A percentile compares a stretch with the other conserved stretches of the same genome.
phyloP scores from a whole-genome alignment of 2,888 invertebrate species.

The Pogonocherus hispidulus region DNA sequence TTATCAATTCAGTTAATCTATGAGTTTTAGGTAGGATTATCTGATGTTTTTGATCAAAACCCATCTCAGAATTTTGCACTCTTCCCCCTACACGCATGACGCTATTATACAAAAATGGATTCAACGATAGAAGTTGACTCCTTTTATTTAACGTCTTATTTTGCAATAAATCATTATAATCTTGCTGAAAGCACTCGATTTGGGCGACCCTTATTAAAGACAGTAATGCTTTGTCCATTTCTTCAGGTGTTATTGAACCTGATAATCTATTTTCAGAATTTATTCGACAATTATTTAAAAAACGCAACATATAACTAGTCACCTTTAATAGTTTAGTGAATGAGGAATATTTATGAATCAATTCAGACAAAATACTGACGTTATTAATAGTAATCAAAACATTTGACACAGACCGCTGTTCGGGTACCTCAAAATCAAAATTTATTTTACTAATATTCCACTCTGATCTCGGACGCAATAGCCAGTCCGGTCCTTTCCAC shows the following conservation, averaged over 20 bases:
- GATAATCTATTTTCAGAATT: neutral
- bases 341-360: constrained; percentile 12
- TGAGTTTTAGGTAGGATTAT: constrained; percentile 31
- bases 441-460: constrained; percentile 11
- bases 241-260: neutral
- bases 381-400: constrained; percentile 1
- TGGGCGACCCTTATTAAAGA: neutral
- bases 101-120: neutral
- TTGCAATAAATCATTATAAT: constrained; percentile 17
- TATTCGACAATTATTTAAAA: constrained; percentile 3
- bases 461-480: neutral
- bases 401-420: constrained; percentile 6
- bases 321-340: constrained; percentile 3
- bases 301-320: constrained; percentile 10
- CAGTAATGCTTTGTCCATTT: constrained; percentile 10
- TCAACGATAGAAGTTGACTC: neutral
- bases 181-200: constrained; percentile 12
- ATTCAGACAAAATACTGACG: constrained; percentile 4
- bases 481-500: constrained; percentile 14
- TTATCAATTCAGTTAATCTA: constrained; percentile 38
- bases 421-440: constrained; percentile 11
- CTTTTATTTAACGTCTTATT: constrained; percentile 6
- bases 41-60: constrained; percentile 14
- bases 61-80: constrained; percentile 2
- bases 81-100: constrained; percentile 7